Conservation (phyloP, 2,888 invertebrate genomes). For the Sarcophaga caerulescens region DNA sequence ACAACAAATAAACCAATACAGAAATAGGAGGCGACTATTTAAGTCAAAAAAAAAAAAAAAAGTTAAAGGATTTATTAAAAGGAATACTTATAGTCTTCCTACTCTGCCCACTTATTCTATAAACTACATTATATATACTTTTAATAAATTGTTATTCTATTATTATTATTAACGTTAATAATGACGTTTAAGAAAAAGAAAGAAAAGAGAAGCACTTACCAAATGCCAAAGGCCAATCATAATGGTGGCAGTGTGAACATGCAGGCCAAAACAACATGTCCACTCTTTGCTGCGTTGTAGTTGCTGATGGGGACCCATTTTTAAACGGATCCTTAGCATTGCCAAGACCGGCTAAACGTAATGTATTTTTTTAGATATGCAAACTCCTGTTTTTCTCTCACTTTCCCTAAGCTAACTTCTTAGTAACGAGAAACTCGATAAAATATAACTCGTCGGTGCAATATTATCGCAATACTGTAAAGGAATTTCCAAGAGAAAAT, state of each 20-base stretch:
- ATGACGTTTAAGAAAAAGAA: not conserved
- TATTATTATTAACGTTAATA: not conserved
- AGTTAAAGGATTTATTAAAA: conserved; percentile 10
- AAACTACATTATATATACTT: not conserved
- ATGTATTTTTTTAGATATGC: conserved; percentile 5
- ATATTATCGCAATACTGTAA: conserved; percentile 23
- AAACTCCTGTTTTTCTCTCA: not conserved
- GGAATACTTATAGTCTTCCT: not conserved
- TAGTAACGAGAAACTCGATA: not conserved
- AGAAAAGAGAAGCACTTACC: conserved; percentile 82
- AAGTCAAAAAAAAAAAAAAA: not conserved
- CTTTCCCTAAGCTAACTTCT: not conserved
- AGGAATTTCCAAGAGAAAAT: conserved; percentile 42
- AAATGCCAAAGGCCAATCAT: conserved; percentile 92
- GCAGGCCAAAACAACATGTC: conserved; percentile 90
- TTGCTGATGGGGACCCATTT: conserved; percentile 82
- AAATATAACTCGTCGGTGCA: not conserved
- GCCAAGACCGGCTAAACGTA: conserved; percentile 47
- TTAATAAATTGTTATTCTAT: conserved; percentile 1
- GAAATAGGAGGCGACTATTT: not conserved
- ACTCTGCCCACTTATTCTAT: not conserved
- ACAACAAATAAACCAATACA: conserved; percentile 1
- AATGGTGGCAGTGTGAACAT: conserved; percentile 91
- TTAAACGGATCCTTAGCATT: conserved; percentile 81
- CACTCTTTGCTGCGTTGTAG: conserved; percentile 85